Conservation (phyloP, 2,888 invertebrate species). For the Itoplectis maculator region DNA sequence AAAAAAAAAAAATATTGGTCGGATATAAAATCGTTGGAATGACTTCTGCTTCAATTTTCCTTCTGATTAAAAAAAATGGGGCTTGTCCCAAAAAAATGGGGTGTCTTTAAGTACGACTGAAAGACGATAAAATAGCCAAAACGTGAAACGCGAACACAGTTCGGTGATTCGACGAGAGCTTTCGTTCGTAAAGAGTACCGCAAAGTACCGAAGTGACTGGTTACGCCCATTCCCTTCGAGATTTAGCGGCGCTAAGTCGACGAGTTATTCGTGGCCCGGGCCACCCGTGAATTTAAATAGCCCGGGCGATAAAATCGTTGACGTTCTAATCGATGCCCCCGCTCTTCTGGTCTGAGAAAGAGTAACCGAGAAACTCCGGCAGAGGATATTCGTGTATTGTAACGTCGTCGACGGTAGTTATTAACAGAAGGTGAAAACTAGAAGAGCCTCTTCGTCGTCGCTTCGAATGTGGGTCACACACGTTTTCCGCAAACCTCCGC, state of each 20-base stretch:
- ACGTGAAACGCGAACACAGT: too few relatives aligned
- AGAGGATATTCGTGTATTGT: slow-evolving; percentile 12
- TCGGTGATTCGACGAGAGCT: background rate
- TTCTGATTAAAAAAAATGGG: too few relatives aligned
- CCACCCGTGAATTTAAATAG: slow-evolving; percentile 44
- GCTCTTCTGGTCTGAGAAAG: slow-evolving; percentile 9
- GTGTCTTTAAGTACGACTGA: too few relatives aligned
- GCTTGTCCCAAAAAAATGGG: too few relatives aligned
- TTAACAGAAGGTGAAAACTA: background rate
- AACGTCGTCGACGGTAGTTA: background rate
- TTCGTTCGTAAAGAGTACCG: background rate
- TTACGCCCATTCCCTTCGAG: slow-evolving; percentile 4
- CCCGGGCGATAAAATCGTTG: slow-evolving; percentile 55
- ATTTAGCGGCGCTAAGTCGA: slow-evolving; percentile 18
- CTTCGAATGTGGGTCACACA: slow-evolving; percentile 12
- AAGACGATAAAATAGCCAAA: too few relatives aligned
- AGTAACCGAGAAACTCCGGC: background rate
- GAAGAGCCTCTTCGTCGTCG: slow-evolving; percentile 15
- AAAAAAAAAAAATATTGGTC: too few relatives aligned
- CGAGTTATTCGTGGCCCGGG: slow-evolving; percentile 45
- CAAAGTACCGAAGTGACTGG: background rate
- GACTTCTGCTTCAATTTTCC: too few relatives aligned
- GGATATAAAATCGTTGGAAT: too few relatives aligned
- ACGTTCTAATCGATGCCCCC: slow-evolving; percentile 42
- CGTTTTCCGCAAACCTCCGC: background rate